These are phyloP conservation scores for Mesoligia furuncula DNA, from an alignment of 2,888 invertebrate species.

Conservation along the genomic window DNA sequence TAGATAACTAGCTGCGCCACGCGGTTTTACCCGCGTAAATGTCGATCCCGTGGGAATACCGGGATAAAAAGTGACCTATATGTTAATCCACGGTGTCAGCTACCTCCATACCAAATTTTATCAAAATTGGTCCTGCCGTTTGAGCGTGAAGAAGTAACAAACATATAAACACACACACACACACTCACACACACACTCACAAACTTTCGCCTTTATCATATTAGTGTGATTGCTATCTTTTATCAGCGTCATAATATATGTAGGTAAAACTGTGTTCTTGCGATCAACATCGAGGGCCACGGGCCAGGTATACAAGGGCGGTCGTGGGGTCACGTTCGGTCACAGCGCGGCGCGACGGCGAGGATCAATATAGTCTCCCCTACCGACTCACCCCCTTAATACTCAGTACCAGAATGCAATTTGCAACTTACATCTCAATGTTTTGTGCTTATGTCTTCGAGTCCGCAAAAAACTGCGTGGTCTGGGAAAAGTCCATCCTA, in stretches of 20 bases:
- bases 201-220: too few species aligned
- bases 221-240: too few species aligned
- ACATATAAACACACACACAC: too few species aligned
- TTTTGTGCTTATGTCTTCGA: constrained; percentile 41
- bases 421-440: constrained; percentile 71
- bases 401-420: constrained; percentile 76
- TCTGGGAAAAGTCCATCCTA: background rate
- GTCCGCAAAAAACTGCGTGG: background rate
- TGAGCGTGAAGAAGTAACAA: too few species aligned
- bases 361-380: constrained; percentile 83
- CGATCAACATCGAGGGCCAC: constrained; percentile 44
- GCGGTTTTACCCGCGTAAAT: too few species aligned
- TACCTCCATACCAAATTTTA: too few species aligned
- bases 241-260: background rate
- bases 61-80: too few species aligned
- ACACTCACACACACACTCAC: too few species aligned
- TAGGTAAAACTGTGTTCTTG: constrained; percentile 29
- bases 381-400: constrained; percentile 71
- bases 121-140: too few species aligned
- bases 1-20: too few species aligned
- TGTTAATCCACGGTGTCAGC: too few species aligned
- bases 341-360: constrained; percentile 86
- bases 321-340: constrained; percentile 86
- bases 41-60: too few species aligned
- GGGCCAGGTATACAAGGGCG: constrained; percentile 77